phyloP scores from a whole-genome alignment of 2,888 invertebrate genomes.

The Ectemnius cavifrons region DNA sequence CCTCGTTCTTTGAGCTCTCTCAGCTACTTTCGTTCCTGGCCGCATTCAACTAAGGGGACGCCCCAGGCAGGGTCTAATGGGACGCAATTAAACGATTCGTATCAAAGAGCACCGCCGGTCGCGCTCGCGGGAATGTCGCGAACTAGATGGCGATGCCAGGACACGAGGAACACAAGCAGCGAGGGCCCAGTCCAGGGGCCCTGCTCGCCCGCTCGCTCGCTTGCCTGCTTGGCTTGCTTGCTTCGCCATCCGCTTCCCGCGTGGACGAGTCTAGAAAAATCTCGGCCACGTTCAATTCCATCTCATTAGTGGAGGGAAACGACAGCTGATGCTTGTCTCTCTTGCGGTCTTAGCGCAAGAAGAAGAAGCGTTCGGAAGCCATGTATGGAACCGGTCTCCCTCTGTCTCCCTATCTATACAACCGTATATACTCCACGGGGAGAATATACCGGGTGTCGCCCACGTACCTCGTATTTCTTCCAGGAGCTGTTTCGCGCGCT shows the following conservation, averaged over 20 bases:
- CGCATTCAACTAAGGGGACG: constrained; percentile 61
- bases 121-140: constrained; percentile 76
- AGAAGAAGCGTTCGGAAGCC: constrained; percentile 77
- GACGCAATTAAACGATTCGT: constrained; percentile 78
- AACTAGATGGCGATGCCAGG: constrained; percentile 66
- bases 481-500: constrained; percentile 17
- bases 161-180: constrained; percentile 31
- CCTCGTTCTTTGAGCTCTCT: constrained; percentile 44
- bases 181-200: constrained; percentile 16
- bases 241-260: constrained; percentile 21
- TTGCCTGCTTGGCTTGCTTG: constrained; percentile 10
- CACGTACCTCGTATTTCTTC: constrained; percentile 66
- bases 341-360: constrained; percentile 74
- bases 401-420: constrained; percentile 70
- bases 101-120: constrained; percentile 77
- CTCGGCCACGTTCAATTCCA: constrained; percentile 78
- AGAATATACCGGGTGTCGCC: constrained; percentile 73
- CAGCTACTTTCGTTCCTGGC: constrained; percentile 63
- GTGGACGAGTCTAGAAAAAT: constrained; percentile 76
- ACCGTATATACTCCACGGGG: constrained; percentile 55
- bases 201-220: constrained; percentile 20
- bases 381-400: constrained; percentile 78
- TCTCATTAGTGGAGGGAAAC: constrained; percentile 78
- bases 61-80: constrained; percentile 75
- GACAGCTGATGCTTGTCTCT: constrained; percentile 77